A percentile compares a stretch with the other conserved stretches of the same genome.
phyloP scores from a whole-genome alignment of 1,140 invertebrate genomes.

The Linepithema humile region DNA sequence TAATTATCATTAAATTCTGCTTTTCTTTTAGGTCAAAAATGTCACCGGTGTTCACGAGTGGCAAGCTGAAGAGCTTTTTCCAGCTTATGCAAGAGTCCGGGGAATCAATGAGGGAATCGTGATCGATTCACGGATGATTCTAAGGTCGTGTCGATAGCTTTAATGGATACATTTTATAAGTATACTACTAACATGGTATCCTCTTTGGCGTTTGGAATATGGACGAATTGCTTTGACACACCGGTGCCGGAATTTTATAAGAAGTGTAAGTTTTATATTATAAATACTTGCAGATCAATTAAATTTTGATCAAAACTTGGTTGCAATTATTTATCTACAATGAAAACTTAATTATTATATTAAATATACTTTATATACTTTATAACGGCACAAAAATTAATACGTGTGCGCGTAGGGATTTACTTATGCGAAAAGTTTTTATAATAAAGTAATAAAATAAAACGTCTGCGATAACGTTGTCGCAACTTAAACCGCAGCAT shows the following conservation, averaged over 20 bases:
- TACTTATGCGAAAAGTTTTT: too few relatives aligned
- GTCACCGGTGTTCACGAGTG: constrained; percentile 82
- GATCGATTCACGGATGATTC: constrained; percentile 21
- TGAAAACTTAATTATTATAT: too few relatives aligned
- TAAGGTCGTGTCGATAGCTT: constrained; percentile 3
- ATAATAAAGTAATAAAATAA: too few relatives aligned
- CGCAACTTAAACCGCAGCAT: too few relatives aligned
- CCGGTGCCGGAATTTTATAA: constrained; percentile 75
- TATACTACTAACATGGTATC: constrained; percentile 85
- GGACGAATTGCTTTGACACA: constrained; percentile 80
- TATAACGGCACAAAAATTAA: too few relatives aligned
- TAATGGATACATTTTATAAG: constrained; percentile 76
- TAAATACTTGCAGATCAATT: too few relatives aligned
- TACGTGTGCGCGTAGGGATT: too few relatives aligned
- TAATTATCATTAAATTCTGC: too few relatives aligned
- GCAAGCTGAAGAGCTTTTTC: constrained; percentile 83
- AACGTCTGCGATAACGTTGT: too few relatives aligned
- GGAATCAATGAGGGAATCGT: constrained; percentile 64
- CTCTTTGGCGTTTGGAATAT: constrained; percentile 83
- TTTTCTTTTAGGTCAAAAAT: constrained; percentile 73
- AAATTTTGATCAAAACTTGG: too few relatives aligned
- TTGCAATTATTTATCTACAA: too few relatives aligned
- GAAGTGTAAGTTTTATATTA: constrained; percentile 62
- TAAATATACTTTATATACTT: too few relatives aligned
- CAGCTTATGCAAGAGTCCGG: constrained; percentile 77